Evolutionary conservation across 2,888 invertebrate species (phyloP), one percentile per base, ranked within the genome.

Genomic region (Marronus borbonicus): DNA sequence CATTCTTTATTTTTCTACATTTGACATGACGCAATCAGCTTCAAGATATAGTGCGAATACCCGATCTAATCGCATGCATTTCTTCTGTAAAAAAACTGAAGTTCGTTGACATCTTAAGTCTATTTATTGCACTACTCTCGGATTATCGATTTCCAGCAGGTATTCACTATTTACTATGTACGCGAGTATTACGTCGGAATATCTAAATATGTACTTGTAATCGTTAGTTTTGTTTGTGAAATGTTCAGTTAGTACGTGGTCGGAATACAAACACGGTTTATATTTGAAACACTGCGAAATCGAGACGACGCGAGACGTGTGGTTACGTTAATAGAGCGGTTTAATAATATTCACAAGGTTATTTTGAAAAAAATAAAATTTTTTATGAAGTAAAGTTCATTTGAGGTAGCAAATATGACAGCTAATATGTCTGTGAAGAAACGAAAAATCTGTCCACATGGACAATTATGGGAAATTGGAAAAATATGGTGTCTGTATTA

Each of bases 91-190:
- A 58, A 44, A 20, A 66, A 66, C 44, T 17, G 36, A 14, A 65
- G 65, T 66, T 66, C 65, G 65, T 66, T 66, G 65, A 66, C 65
- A 66, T 66, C n/a, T 66, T 39, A 65, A 36, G 52, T n/a, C 17
- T 52, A 58, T 58, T 58, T 58, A 58, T 58, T 24, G 20, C 20
- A n/a, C 14, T 3, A 58, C 55, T 58, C 55, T 17, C 10, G 17
- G 55, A 58, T 58, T 58, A 58, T 4, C 17, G 55, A 20, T 58
- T 20, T 58, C 55, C 55, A 17, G 10, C n/a, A 58, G 55, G 20
- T 58, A 20, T 58, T 58, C 20, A 8, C 20, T 20, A 17, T 58
- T 58, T 58, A 24, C 24, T 24, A 24, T n/a, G 20, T 20, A 58
- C 55, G 20, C 55, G 20, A 8, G 55, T 58, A 58, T 20, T 20